A percentile compares a stretch with the other conserved stretches of the same genome.
These are phyloP conservation scores for Megathymus violae DNA, from an alignment of 1,140 invertebrate genomes.

Conservation along the genomic window DNA sequence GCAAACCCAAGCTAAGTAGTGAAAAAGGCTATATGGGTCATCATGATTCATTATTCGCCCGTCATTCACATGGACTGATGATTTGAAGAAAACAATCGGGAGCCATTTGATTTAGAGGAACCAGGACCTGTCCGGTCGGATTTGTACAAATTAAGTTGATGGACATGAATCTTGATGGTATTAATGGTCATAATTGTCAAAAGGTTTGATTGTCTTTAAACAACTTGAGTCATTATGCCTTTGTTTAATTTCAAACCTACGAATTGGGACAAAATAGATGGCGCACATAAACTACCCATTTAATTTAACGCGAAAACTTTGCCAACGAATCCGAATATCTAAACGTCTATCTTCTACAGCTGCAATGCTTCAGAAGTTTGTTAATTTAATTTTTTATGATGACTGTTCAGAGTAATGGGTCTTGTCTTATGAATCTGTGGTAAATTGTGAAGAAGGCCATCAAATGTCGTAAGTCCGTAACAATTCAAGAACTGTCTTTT, in stretches of 20 bases:
- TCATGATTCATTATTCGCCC: too few relatives aligned
- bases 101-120: too few relatives aligned
- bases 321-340: not conserved
- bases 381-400: slow-evolving; percentile 1
- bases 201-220: not conserved
- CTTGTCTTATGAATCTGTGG: not conserved
- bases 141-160: too few relatives aligned
- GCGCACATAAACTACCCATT: not conserved
- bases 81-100: too few relatives aligned
- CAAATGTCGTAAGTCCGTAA: not conserved
- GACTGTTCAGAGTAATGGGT: not conserved
- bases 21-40: too few relatives aligned
- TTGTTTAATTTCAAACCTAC: not conserved
- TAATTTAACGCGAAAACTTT: slow-evolving; percentile 4
- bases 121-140: too few relatives aligned
- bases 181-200: not conserved
- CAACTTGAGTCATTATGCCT: not conserved
- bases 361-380: not conserved
- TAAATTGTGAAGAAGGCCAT: not conserved
- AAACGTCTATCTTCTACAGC: slow-evolving; percentile 1
- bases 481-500: not conserved
- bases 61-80: too few relatives aligned
- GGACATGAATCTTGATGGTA: not conserved
- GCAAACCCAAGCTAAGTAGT: too few relatives aligned
- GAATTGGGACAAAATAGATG: not conserved